These are phyloP conservation scores for Umimayanthus kanabou DNA, from an alignment of 92 coral and sea anemone species.

Conservation along the genomic window DNA sequence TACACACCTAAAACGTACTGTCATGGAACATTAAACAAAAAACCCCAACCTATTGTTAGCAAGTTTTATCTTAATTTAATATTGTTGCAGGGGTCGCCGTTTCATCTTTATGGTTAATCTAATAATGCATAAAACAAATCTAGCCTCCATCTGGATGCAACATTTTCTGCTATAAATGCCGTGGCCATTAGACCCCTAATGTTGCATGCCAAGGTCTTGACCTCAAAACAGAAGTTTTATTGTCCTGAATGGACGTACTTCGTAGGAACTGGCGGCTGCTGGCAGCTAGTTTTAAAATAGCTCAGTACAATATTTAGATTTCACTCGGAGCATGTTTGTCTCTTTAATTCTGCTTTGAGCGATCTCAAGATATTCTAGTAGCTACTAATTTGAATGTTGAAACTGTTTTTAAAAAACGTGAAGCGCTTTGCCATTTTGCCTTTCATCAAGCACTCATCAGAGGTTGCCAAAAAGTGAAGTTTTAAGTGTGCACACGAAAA, in stretches of 20 bases:
- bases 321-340: not conserved
- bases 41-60: not conserved
- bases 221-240: not conserved
- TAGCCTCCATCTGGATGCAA: constrained; percentile 18
- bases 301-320: not conserved
- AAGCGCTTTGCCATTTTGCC: not conserved
- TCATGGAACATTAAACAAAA: not conserved
- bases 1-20: constrained; percentile 28
- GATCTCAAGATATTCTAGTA: not conserved
- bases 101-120: not conserved
- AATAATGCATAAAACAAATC: not conserved
- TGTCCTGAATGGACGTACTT: not conserved
- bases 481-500: not conserved
- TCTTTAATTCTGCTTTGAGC: not conserved
- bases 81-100: not conserved
- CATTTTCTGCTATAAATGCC: not conserved
- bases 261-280: not conserved
- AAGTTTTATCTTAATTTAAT: not conserved
- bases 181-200: not conserved
- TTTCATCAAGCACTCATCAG: not conserved
- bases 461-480: not conserved
- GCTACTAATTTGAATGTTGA: not conserved
- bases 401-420: not conserved
- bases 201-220: constrained; percentile 10
- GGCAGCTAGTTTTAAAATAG: not conserved